Evolutionary conservation across 2,888 invertebrate species (phyloP), one percentile per base, ranked within the genome.

Genomic region (Leucania comma): DNA sequence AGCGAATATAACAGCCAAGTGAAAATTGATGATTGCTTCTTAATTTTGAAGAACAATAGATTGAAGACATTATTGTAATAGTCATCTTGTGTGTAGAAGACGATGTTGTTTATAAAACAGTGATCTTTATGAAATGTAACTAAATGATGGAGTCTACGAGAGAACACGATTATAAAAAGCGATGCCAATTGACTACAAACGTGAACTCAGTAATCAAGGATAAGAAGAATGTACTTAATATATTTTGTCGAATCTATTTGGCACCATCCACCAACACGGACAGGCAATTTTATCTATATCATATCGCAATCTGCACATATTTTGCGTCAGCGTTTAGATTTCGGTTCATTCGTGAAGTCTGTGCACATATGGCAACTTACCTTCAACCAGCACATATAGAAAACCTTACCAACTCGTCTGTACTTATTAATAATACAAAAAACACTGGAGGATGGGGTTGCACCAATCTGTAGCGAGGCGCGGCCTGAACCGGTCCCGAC

Each of bases 401-500:
- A 84, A 88, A 84, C 80, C 68, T 72, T 81, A 82, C 79, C 10
- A 68, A 86, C 86, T 78, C 77, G 84, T 81, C 66, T 68, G 68
- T 76, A 70, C 71, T 72, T 69, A 84, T 68, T 82, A 84, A 82
- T 85, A 81, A 72, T 68, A 86, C 75, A 86, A 87, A 85, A 86
- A 83, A 85, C 76, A 77, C 35, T 71, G 60, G 79, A 87, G 83
- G 89, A 90, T 90, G 87, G 90, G 89, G 90, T 90, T 89, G 90
- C 90, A 88, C 87, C 87, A 87, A 89, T 89, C 90, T 90, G 87
- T 87, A 85, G 81, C 75, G 46, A 67, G 68, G 76, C 87, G 88
- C 87, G 86, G 89, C 90, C 68, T 51, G 62, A 78, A 84, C 88
- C 81, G 80, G 90, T 82, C 66, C 5, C n/a, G 77, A 88, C 90